These are phyloP conservation scores for Acrobasis suavella DNA, from an alignment of 2,888 invertebrate genomes.

Conservation along the genomic window DNA sequence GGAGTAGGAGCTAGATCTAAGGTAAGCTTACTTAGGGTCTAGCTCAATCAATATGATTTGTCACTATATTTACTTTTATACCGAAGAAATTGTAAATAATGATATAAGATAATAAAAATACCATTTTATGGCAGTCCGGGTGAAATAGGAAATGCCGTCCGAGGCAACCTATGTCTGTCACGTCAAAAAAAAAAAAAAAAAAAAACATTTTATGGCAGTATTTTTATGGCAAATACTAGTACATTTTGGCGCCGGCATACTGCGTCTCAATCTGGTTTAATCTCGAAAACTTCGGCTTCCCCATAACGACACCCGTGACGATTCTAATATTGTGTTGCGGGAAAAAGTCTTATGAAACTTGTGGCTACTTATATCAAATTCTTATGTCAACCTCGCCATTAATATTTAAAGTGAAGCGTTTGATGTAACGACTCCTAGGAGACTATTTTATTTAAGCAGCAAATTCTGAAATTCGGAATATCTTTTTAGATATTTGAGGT, in stretches of 20 bases:
- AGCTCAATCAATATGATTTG: too few species aligned
- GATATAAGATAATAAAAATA: not conserved
- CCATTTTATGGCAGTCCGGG: slow-evolving; percentile 1
- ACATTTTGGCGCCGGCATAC: not conserved
- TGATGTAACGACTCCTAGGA: slow-evolving; percentile 10
- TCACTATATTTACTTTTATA: too few species aligned
- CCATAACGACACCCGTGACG: slow-evolving; percentile 6
- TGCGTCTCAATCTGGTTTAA: slow-evolving; percentile 4
- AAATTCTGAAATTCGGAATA: not conserved
- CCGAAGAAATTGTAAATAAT: too few species aligned
- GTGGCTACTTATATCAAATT: slow-evolving; percentile 8
- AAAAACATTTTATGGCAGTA: too few species aligned
- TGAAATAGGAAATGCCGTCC: too few species aligned
- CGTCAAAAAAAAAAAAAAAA: too few species aligned
- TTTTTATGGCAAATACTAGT: not conserved
- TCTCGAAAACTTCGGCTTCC: slow-evolving; percentile 8
- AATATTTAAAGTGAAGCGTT: slow-evolving; percentile 18
- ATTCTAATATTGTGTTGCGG: slow-evolving; percentile 12
- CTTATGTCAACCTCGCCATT: not conserved
- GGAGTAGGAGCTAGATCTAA: too few species aligned
- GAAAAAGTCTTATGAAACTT: slow-evolving; percentile 13
- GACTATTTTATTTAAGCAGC: slow-evolving; percentile 5
- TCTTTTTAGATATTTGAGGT: slow-evolving; percentile 9
- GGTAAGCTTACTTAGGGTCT: too few species aligned
- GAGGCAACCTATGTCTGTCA: too few species aligned